Evolutionary conservation across 2,113 vertebrate species (phyloP).

Genomic region (Lagopus muta): DNA sequence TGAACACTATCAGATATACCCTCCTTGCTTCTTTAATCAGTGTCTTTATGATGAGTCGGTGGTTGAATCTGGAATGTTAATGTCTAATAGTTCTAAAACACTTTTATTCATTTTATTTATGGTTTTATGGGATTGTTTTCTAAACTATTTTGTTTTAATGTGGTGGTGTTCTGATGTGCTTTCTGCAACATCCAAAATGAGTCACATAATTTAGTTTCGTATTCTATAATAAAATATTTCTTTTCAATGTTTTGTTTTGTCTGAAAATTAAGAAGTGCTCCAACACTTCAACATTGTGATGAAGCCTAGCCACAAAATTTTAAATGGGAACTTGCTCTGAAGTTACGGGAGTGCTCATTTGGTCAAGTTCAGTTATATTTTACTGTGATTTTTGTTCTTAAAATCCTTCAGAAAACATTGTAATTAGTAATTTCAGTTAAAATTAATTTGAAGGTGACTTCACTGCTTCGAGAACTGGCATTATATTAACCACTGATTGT

Average conservation of each 20-base stretch:
- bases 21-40: neutral
- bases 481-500: constrained; percentile 20
- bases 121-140: neutral
- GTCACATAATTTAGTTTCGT: neutral
- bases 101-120: neutral
- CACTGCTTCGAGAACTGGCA: neutral
- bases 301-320: neutral
- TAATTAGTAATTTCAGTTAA: neutral
- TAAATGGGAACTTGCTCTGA: neutral
- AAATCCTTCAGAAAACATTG: neutral
- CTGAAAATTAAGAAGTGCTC: neutral
- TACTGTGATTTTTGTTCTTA: neutral
- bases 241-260: neutral
- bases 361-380: neutral
- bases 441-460: neutral
- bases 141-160: neutral
- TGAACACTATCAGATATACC: neutral
- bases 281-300: neutral
- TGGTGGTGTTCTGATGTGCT: neutral
- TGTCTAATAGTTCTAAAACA: neutral
- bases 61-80: neutral
- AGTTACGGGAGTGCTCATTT: neutral
- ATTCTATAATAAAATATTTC: neutral
- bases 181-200: neutral
- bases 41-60: neutral